Evolutionary conservation across 1,140 invertebrate genomes (phyloP), one percentile per base, ranked within the genome.

Genomic region (Polypedilum pembai): DNA sequence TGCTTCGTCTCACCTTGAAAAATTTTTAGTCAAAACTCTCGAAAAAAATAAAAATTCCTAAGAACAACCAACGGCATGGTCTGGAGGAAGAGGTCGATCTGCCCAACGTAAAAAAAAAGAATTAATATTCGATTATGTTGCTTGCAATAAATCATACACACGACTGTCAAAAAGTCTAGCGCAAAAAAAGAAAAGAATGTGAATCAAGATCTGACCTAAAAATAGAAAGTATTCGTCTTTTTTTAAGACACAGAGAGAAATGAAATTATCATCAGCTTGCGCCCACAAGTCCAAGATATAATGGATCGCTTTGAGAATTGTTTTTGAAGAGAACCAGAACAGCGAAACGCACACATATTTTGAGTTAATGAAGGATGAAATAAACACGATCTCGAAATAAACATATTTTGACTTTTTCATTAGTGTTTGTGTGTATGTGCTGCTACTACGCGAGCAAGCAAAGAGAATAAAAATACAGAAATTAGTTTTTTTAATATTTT

Each of bases 321-420:
- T 12, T 56, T 56, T n/a, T 56, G 45, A 56, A 56, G n/a, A 56
- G 45, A 56, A 56, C 45, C 45, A 56, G 45, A 56, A 56, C 45
- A 33, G 5, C 2, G 2, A 33, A 33, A 33, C 24, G 24, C 24
- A 33, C 24, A 33, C 24, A 56, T 56, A 56, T 56, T 33, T 56
- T 56, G 45, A 56, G 45, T 56, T 56, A 56, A 56, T 56, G 45
- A 56, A 56, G 45, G 45, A 56, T 56, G 45, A 56, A 56, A 56
- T 56, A 56, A 56, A 56, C 45, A 56, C 12, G 12, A n/a, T 56
- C 12, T 56, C 12, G 45, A 15, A 56, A 56, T 56, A n/a, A 56
- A 56, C n/a, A 33, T n/a, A 56, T 12, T 56, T 56, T 45, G 8
- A 12, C 15, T 45, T 45, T 45, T 45, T 56, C n/a, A 33, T 56